phyloP scores from a whole-genome alignment of 2,113 vertebrate genomes.

The Mesitornis unicolor region DNA sequence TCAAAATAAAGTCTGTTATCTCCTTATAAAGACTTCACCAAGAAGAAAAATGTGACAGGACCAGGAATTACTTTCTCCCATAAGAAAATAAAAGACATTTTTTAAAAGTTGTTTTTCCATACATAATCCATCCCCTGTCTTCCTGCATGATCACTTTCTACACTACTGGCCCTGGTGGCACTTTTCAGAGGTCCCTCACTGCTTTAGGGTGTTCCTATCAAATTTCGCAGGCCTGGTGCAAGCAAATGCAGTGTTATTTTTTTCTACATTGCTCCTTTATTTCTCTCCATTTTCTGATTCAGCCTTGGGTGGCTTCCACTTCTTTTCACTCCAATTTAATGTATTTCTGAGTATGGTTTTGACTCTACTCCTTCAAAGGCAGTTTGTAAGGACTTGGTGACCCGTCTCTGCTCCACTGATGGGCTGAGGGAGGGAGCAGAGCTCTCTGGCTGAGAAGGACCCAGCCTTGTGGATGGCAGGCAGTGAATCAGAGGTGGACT shows the following conservation, averaged over 20 bases:
- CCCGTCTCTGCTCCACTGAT: not conserved
- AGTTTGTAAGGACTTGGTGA: not conserved
- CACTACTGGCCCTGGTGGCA: not conserved
- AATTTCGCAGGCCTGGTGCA: not conserved
- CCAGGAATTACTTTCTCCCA: not conserved
- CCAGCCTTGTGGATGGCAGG: rapidly evolving
- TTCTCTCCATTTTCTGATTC: not conserved
- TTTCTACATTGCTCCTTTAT: not conserved
- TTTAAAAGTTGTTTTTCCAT: not conserved
- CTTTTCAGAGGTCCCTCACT: not conserved
- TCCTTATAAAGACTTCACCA: not conserved
- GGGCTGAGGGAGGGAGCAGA: not conserved
- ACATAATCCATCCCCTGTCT: not conserved
- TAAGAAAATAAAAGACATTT: not conserved
- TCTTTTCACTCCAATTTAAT: not conserved
- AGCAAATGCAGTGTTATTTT: not conserved
- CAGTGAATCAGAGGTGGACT: not conserved
- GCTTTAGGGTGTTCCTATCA: not conserved
- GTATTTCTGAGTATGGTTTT: not conserved
- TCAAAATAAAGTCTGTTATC: not conserved
- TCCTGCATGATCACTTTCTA: not conserved
- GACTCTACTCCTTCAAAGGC: not conserved
- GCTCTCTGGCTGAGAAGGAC: not conserved
- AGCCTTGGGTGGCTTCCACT: not conserved
- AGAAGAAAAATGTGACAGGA: not conserved